These are phyloP conservation scores for Molossus alvarezi DNA, from an alignment of 2,797 vertebrate genomes.

Conservation along the genomic window DNA sequence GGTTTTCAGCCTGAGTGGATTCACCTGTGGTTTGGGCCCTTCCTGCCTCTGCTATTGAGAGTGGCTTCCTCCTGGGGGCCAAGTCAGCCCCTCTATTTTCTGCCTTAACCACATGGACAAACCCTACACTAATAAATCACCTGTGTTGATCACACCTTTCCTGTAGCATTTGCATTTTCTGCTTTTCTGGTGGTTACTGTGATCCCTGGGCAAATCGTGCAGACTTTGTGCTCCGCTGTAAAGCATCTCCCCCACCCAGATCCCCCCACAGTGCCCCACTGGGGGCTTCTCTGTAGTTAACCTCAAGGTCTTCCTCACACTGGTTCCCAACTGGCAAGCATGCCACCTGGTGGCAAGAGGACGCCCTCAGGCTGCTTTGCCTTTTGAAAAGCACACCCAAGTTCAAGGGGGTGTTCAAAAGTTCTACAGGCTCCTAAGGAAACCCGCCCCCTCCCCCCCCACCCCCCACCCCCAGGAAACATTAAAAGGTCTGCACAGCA, in stretches of 20 bases:
- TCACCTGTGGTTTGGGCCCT: slow-evolving; percentile 52
- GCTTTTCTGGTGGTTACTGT: neutral
- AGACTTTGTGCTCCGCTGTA: neutral
- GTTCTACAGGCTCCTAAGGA: neutral
- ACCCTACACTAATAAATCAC: slow-evolving; percentile 1
- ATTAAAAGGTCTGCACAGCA: neutral
- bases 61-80: neutral
- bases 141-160: neutral
- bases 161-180: neutral
- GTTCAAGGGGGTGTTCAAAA: slow-evolving; percentile 25
- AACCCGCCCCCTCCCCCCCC: neutral
- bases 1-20: neutral
- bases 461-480: neutral
- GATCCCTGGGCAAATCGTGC: neutral
- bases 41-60: slow-evolving; percentile 50
- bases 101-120: slow-evolving; percentile 49
- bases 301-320: neutral
- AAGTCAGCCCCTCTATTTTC: slow-evolving; percentile 30
- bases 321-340: neutral
- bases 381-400: slow-evolving; percentile 18
- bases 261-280: rapidly evolving
- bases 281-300: neutral
- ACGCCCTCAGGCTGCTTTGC: neutral
- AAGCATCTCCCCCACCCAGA: neutral
- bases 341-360: slow-evolving; percentile 59